These are phyloP conservation scores for Alauda arvensis DNA, from an alignment of 2,797 vertebrate genomes.

Conservation along the genomic window DNA sequence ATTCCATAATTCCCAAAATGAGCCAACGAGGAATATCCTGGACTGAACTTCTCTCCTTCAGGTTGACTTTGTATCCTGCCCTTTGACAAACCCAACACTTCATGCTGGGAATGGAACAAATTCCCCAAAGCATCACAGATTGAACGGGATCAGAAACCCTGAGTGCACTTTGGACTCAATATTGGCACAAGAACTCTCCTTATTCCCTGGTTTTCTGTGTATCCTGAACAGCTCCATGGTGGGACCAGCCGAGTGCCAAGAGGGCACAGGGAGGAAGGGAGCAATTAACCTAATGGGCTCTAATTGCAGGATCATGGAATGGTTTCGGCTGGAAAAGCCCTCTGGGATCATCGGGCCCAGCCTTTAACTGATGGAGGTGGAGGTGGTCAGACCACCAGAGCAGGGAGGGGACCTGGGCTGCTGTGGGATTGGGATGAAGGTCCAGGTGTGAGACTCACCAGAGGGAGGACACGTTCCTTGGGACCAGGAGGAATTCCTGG, in stretches of 20 bases:
- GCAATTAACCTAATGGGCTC: conserved; percentile 4
- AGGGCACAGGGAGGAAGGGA: not conserved
- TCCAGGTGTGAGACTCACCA: too few species aligned
- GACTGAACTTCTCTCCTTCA: not conserved
- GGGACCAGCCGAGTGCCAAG: not conserved
- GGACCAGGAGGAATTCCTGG: not conserved
- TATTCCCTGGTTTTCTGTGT: not conserved
- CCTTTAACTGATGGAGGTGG: not conserved
- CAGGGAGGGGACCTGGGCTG: not conserved
- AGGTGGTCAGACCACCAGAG: not conserved
- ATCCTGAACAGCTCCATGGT: not conserved
- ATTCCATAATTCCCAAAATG: not conserved
- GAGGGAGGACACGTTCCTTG: not conserved
- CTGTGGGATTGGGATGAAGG: not conserved
- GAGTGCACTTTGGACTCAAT: not conserved
- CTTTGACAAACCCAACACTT: not conserved
- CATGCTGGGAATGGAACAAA: not conserved
- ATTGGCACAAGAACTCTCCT: not conserved
- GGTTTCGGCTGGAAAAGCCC: not conserved
- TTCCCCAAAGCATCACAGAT: not conserved
- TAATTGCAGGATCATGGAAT: not conserved
- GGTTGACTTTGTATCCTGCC: not conserved
- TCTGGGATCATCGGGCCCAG: not conserved
- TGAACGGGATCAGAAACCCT: not conserved
- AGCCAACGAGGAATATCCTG: not conserved